Percentiles rank a stretch among this genome's conserved stretches.
Evolutionary conservation across 2,888 invertebrate genomes (phyloP).

Genomic region (Barypeithes pellucidus): DNA sequence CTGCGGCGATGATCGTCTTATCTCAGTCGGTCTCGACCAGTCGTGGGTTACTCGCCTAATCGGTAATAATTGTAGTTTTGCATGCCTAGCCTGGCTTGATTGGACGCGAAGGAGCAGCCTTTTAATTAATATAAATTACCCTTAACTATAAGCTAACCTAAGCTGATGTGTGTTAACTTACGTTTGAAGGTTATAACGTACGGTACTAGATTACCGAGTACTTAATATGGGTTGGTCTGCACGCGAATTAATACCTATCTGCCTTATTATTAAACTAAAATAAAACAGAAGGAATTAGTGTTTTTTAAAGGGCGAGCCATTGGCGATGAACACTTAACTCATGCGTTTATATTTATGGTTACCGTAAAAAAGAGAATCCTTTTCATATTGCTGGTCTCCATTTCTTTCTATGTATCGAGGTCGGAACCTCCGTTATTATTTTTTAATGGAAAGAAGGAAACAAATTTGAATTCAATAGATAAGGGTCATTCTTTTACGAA

Average conservation of each 20-base stretch:
- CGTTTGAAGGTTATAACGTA: conserved; percentile 19
- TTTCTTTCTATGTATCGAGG: too few species aligned
- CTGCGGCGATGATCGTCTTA: conserved; percentile 30
- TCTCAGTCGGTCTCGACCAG: conserved; percentile 19
- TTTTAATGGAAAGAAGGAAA: too few species aligned
- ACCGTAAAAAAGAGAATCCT: too few species aligned
- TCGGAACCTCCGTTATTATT: too few species aligned
- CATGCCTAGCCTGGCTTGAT: conserved; percentile 38
- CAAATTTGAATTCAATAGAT: too few species aligned
- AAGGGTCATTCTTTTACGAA: too few species aligned
- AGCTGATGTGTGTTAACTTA: conserved; percentile 32
- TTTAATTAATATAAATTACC: conserved; percentile 40
- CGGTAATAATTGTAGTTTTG: conserved; percentile 45
- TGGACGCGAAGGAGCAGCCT: conserved; percentile 29
- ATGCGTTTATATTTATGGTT: too few species aligned
- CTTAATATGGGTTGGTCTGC: conserved; percentile 24
- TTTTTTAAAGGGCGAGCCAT: neutral
- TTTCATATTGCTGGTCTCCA: too few species aligned
- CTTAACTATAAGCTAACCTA: conserved; percentile 24
- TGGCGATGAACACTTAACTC: too few species aligned
- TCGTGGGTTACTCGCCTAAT: conserved; percentile 43
- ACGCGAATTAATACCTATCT: conserved; percentile 9
- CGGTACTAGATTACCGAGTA: conserved; percentile 28
- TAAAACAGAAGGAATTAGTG: neutral
- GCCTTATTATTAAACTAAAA: neutral